Evolutionary conservation across 2,888 invertebrate genomes (phyloP).

Genomic region (Ptychoptera albimana): DNA sequence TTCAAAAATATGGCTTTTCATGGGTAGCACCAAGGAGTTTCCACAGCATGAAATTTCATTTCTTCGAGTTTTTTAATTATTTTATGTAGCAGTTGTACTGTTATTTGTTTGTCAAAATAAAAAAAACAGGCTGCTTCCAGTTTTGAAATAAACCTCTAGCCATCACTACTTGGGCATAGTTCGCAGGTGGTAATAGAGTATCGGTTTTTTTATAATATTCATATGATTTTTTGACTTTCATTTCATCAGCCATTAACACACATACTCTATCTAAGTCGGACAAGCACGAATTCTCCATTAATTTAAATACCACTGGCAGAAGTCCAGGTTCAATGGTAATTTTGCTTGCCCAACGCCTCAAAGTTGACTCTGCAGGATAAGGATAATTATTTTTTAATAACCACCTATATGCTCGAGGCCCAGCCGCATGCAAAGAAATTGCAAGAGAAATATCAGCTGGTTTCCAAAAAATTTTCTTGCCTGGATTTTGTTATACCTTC

Average conservation of each 20-base stretch:
- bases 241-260: constrained; percentile 8
- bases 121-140: constrained; percentile 10
- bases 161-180: constrained; percentile 9
- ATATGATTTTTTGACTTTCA: constrained; percentile 9
- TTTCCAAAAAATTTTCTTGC: constrained; percentile 1
- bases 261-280: constrained; percentile 8
- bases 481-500: too few relatives aligned
- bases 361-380: constrained; percentile 4
- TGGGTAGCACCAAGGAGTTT: neutral
- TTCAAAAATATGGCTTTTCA: neutral
- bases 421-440: constrained; percentile 1
- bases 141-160: constrained; percentile 5
- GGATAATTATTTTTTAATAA: constrained; percentile 4
- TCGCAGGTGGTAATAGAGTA: constrained; percentile 6
- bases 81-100: neutral
- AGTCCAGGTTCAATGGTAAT: constrained; percentile 4
- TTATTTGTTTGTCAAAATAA: constrained; percentile 6
- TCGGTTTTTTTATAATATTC: constrained; percentile 6
- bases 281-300: constrained; percentile 5
- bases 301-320: constrained; percentile 2
- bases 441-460: constrained; percentile 1
- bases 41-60: constrained; percentile 4
- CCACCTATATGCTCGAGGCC: constrained; percentile 3
- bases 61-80: constrained; percentile 8
- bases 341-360: constrained; percentile 4